These are phyloP conservation scores for Euleptes europaea DNA, from an alignment of 2,113 vertebrate species.

Conservation along the genomic window DNA sequence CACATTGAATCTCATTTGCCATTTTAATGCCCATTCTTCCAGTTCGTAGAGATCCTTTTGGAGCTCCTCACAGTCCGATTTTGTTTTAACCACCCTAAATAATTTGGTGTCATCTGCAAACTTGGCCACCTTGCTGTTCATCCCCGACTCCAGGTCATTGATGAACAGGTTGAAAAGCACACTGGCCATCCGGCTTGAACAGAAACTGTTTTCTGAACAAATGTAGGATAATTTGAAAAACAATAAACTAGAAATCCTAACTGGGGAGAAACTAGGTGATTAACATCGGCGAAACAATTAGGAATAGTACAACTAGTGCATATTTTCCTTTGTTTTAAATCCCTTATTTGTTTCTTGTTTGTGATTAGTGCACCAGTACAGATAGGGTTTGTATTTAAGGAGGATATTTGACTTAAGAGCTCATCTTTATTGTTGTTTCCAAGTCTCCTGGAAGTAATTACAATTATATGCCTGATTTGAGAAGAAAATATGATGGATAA, in stretches of 20 bases:
- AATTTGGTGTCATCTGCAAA: no score
- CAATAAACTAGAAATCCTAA: not conserved
- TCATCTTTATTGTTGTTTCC: not conserved
- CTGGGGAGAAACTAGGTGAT: not conserved
- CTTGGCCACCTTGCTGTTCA: no score
- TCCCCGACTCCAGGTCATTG: no score
- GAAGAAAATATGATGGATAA: not conserved
- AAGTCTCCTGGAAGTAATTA: conserved; percentile 19
- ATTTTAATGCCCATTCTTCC: no score
- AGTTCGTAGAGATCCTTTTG: no score
- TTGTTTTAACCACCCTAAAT: no score
- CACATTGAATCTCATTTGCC: no score
- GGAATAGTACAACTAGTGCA: not conserved
- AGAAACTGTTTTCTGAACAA: not conserved
- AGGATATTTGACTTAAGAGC: not conserved
- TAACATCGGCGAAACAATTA: not conserved
- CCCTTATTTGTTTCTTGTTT: not conserved
- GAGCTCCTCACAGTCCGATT: no score
- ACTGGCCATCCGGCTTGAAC: not conserved
- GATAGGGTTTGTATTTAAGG: not conserved
- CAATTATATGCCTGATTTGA: not conserved
- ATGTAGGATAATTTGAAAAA: no score
- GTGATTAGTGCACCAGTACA: not conserved
- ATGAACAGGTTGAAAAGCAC: no score
- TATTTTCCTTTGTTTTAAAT: not conserved